Evolutionary conservation across 2,888 invertebrate species (phyloP), one percentile per base, ranked within the genome.

Genomic region (Blastobasis lacticolella): DNA sequence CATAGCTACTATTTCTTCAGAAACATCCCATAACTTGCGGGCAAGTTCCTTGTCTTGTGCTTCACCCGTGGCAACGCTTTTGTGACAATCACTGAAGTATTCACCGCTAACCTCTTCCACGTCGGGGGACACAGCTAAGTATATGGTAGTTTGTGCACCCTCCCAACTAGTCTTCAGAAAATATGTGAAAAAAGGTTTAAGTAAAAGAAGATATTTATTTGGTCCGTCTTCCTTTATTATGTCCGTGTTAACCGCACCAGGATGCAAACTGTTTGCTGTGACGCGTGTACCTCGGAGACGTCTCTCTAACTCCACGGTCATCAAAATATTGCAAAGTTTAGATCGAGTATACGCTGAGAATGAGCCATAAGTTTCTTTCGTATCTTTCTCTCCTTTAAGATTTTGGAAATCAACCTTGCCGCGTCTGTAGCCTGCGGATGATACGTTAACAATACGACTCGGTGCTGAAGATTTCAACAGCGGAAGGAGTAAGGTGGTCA

Each of bases 261-360:
- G 96, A 81, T 96, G 95, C 50, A 96, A 81, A 63, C 92, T 93
- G 71, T 96, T 95, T 0, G 90, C 93, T 0, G 94, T 94, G 0
- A 95, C 92, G 23, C 91, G 91, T 1, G 92, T 90, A 4, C 91
- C 92, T 67, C 92, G 89, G 49, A 95, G 74, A 50, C 91, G 88
- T 51, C 90, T 87, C 4, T 93, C 92, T 56, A 95, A 75, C 76
- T 95, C 95, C 38, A 90, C 73, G 0, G 94, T 91, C 67, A 94
- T 94, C 52, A 92, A 90, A 55, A 95, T 91, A 64, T 94, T 94
- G 46, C 92, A 94, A 59, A 92, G 91, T 71, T 95, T 95, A 0
- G 94, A 92, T 0, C 92, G 91, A 60, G 38, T 10, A 46, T 77
- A 77, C 4, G 66, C 57, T 41, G 55, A 49, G 23, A 10, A 8